These are phyloP conservation scores for Argyrosomus regius DNA, from an alignment of 2,797 vertebrate species.

Conservation along the genomic window DNA sequence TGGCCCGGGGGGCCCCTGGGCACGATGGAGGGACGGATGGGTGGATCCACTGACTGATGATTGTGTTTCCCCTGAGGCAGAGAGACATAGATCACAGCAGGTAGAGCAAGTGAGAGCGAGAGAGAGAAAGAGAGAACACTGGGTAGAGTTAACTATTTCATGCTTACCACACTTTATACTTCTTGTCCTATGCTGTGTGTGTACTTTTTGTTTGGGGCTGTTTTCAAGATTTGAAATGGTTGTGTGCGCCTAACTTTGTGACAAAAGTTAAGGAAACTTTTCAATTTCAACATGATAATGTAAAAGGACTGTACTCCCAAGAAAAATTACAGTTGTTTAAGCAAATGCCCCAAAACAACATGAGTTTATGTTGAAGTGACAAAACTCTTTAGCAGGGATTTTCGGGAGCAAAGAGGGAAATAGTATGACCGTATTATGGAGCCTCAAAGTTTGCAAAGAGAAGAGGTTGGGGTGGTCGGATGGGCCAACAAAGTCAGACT, in stretches of 20 bases:
- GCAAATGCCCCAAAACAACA: neutral
- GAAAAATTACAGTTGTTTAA: neutral
- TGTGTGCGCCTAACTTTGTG: neutral
- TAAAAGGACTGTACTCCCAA: too few species aligned
- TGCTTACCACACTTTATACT: constrained; percentile 29
- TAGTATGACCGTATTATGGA: neutral
- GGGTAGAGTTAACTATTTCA: constrained; percentile 66
- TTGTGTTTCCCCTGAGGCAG: constrained; percentile 74
- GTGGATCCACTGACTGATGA: constrained; percentile 82
- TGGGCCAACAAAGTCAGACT: neutral
- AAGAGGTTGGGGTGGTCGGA: neutral
- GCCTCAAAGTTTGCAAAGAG: neutral
- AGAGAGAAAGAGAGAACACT: constrained; percentile 19
- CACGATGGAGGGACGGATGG: constrained; percentile 76
- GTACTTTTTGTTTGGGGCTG: neutral
- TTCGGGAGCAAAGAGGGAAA: neutral
- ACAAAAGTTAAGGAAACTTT: neutral
- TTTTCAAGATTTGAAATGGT: neutral
- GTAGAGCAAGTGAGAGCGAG: constrained; percentile 34
- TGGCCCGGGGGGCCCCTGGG: constrained; percentile 70
- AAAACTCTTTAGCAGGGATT: neutral
- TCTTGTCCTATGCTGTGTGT: neutral
- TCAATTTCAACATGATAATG: neutral
- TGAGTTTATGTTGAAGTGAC: neutral
- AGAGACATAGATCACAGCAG: constrained; percentile 79